These are phyloP conservation scores for Campylomormyrus tamandua DNA, from an alignment of 2,113 vertebrate genomes.

Conservation along the genomic window DNA sequence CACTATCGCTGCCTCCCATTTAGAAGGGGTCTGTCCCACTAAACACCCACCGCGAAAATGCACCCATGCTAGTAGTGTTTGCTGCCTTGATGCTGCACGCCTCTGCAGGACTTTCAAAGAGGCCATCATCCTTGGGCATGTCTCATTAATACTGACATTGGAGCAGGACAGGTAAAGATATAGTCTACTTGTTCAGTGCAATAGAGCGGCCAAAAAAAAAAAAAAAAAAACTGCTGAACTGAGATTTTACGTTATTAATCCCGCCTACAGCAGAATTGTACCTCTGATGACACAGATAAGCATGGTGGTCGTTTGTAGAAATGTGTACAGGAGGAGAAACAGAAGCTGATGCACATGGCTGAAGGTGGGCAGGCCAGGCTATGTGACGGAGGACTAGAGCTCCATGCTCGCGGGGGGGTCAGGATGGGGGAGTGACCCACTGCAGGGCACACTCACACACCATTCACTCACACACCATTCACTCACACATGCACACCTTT, in stretches of 20 bases:
- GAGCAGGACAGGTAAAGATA: not conserved
- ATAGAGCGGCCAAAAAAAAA: not conserved
- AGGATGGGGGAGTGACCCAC: too few species aligned
- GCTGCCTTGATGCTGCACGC: not conserved
- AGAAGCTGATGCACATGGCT: not conserved
- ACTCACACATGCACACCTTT: too few species aligned
- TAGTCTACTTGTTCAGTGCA: not conserved
- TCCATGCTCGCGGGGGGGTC: too few species aligned
- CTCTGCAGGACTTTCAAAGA: not conserved
- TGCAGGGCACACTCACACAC: too few species aligned
- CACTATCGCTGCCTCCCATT: not conserved
- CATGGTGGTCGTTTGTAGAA: not conserved
- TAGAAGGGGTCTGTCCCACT: not conserved
- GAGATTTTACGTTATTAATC: not conserved
- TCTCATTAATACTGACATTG: not conserved
- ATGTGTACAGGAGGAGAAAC: not conserved
- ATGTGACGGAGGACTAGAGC: not conserved
- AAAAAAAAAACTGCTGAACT: not conserved
- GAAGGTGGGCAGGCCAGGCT: not conserved
- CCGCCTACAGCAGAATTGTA: not conserved
- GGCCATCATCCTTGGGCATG: not conserved
- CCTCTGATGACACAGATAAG: not conserved
- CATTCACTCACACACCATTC: too few species aligned
- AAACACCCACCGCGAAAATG: not conserved
- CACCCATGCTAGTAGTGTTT: not conserved